Base-by-base conservation (phyloP, 2,113 vertebrate species). In the Marmota flaviventris region DNA sequence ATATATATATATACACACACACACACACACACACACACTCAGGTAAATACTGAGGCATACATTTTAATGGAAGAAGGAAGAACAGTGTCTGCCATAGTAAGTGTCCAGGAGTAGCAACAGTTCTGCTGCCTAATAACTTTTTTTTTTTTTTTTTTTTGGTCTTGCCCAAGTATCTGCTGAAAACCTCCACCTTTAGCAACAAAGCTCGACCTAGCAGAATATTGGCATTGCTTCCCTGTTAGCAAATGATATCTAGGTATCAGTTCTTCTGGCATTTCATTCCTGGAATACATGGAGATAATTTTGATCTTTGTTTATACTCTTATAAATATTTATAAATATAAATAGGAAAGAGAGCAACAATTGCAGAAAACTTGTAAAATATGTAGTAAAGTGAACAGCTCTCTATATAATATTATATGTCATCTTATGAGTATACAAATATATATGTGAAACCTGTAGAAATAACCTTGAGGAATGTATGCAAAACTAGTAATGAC, bases 321-420 rank as follows among this genome's bases (percentile, higher is more conserved):
- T 61, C 9, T 51, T 13, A 70, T 70, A 92, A 89, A 65, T 45
- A 32, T 87, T 32, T 45, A 45, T 45, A 45, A 45, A 45, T 45
- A 45, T 45, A 45, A 45, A 45, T 45, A 45, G 45, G 78, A 25
- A 91, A 9, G 25, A 63, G 25, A 85, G 56, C 27, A 93, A 48
- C 11, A 84, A 11, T 11, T 70, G 5, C 22, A 18, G 14, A 37
- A 65, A 75, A 70, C 6, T 72, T 94, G 14, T 18, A 94, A 95
- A 83, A 83, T 86, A 95, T 83, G 8, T 67, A 72, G 86, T 94
- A 37, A 82, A 95, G 17, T 89, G 20, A 81, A 70, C 27, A 51
- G n/a, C 11, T 90, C 58, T 82, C 17, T 53, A 51, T 42, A 83
- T 85, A 17, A 77, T 82, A 25, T 48, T 82, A 22, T 56, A 5